Evolutionary conservation across 2,888 invertebrate genomes (phyloP).

Genomic region (Gastracanthus pulcherrimus): DNA sequence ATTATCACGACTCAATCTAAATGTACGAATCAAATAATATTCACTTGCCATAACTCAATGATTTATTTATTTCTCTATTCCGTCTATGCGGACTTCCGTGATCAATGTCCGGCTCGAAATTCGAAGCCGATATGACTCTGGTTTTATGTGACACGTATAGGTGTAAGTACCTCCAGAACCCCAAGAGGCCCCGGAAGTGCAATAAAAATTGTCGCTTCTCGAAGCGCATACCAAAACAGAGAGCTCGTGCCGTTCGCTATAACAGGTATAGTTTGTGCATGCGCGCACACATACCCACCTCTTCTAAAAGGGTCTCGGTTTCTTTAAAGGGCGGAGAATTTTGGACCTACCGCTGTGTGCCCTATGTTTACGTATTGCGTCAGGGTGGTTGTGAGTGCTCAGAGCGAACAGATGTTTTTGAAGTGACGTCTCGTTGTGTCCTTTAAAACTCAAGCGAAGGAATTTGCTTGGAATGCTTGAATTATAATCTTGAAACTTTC

Average conservation of each 20-base stretch:
- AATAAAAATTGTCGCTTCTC: constrained; percentile 14
- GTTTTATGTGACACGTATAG: constrained; percentile 11
- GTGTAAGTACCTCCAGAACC: not conserved
- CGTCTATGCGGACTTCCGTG: not conserved
- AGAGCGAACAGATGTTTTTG: constrained; percentile 29
- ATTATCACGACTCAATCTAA: not conserved
- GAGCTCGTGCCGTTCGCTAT: not conserved
- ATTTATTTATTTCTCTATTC: constrained; percentile 3
- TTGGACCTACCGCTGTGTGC: not conserved
- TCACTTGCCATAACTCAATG: not conserved
- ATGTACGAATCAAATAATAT: not conserved
- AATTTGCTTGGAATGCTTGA: too few relatives aligned
- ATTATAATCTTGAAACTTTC: too few relatives aligned
- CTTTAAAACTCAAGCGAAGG: too few relatives aligned
- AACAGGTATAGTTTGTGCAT: not conserved
- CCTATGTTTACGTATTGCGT: constrained; percentile 1
- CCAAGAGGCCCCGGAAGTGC: constrained; percentile 16
- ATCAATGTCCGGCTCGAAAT: constrained; percentile 33
- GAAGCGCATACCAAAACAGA: not conserved
- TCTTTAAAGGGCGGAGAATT: constrained; percentile 26
- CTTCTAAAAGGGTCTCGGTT: not conserved
- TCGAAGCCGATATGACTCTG: not conserved
- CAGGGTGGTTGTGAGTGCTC: not conserved
- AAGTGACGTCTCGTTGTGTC: not conserved
- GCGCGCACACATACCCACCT: too few relatives aligned